Evolutionary conservation across 2,888 invertebrate genomes (phyloP), one percentile per base, ranked within the genome.

Genomic region (Aporophyla lueneburgensis): DNA sequence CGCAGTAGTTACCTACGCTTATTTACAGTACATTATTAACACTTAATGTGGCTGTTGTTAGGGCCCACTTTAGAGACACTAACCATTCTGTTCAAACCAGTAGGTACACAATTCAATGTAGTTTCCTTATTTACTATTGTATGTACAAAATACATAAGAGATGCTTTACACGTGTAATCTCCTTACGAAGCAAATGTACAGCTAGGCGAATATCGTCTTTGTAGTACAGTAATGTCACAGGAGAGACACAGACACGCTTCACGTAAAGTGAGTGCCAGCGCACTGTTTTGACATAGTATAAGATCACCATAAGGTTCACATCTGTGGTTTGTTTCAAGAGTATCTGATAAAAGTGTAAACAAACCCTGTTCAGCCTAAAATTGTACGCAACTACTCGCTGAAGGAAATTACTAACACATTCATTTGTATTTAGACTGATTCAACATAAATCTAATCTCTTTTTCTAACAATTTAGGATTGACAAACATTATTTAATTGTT

Each of bases 81-180:
- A 12, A 62, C 9, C 3, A 6, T 46, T 46, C 10, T 53, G 40
- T 53, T 21, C 16, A 40, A 74, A 54, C 49, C 2, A 40, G 10
- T n/a, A n/a, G n/a, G n/a, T 10, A 24, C 58, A n/a, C 27, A 67
- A 43, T 66, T 80, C 54, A 76, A 33, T 16, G 2, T 43, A 77
- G 67, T 70, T 5, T 53, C 61, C 56, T 76, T 82, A 77, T 77
- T 80, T 76, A 81, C 65, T 24, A 21, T n/a, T 81, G 58, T 75
- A 51, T 43, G 33, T 62, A 58, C 46, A 54, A 10, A 54, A 72
- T 81, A 78, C 65, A 69, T 83, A 63, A 65, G 71, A 77, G 79
- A 49, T 54, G 59, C 33, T 73, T 65, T 59, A 72, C 54, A 78
- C 54, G 27, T 43, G 51, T 83, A 83, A 83, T 83, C 83, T 81